These are phyloP conservation scores for Phoxinus dragarum DNA, from an alignment of 2,797 vertebrate species.

Conservation along the genomic window DNA sequence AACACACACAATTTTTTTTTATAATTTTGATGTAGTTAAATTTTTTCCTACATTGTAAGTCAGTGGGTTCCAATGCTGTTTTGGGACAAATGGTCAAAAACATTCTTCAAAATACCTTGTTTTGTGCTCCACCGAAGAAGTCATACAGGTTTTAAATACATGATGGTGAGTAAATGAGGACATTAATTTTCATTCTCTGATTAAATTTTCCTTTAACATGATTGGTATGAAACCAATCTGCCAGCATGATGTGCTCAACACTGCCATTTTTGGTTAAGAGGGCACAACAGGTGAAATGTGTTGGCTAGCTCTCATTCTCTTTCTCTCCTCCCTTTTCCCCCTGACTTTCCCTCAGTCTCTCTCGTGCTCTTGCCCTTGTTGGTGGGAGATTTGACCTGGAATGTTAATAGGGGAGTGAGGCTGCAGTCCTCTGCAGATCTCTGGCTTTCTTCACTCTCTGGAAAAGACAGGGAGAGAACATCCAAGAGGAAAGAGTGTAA, in stretches of 20 bases:
- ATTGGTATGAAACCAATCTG: slow-evolving; percentile 9
- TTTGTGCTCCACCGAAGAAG: neutral
- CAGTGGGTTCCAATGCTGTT: neutral
- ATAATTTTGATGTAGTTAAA: too few relatives aligned
- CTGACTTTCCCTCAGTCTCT: slow-evolving; percentile 21
- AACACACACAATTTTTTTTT: neutral
- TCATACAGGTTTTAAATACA: neutral
- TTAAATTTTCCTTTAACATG: slow-evolving; percentile 1
- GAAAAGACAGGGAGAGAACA: slow-evolving; percentile 7
- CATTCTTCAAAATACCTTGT: slow-evolving; percentile 2
- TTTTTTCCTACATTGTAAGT: neutral
- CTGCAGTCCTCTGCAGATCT: slow-evolving; percentile 34
- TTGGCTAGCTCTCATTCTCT: slow-evolving; percentile 15
- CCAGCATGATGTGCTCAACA: neutral
- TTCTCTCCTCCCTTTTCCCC: neutral
- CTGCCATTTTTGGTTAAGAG: slow-evolving; percentile 13
- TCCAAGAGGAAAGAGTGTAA: slow-evolving; percentile 8
- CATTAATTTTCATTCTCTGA: neutral
- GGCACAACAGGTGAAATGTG: slow-evolving; percentile 26
- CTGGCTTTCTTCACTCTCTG: slow-evolving; percentile 32
- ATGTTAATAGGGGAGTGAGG: slow-evolving; percentile 40
- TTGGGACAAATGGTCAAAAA: neutral
- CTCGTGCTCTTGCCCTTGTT: slow-evolving; percentile 20
- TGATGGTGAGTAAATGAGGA: slow-evolving; percentile 2
- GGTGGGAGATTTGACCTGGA: slow-evolving; percentile 42